Evolutionary conservation across 2,797 vertebrate species (phyloP), one percentile per base, ranked within the genome.

Genomic region (Falco cherrug): DNA sequence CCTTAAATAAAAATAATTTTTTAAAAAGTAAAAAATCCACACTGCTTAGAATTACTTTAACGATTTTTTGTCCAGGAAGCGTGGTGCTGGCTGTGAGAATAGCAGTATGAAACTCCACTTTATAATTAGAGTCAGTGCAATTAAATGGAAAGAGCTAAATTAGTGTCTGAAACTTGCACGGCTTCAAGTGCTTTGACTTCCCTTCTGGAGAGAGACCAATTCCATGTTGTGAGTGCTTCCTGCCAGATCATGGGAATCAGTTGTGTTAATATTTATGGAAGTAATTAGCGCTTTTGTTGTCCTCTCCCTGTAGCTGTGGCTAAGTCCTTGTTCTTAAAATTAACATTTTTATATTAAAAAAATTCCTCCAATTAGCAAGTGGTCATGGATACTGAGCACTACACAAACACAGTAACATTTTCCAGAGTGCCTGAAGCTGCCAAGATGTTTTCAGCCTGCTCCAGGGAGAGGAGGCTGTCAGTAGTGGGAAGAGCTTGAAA

Each of bases 181-280:
- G 33, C 61, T 90, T 89, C 18, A 24, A 76, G 70, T 57, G 67
- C 68, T 87, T 87, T 76, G 63, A 31, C 37, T 80, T 89, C 78
- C 45, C 63, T 64, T 93, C 64, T 89, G 41, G 60, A 90, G 64
- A 54, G 1, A 57, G 69, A 67, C 21, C 10, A 4, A 86, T 90
- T 90, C 81, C 45, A 31, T 83, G 70, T 76, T 89, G 74, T 64
- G 43, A 86, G 41, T 67, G 45, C 59, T 41, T 93, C 86, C 50
- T 92, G 90, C 71, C 75, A 90, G 81, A 70, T 70, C 68, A 21
- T 22, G 60, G 81, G 59, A 87, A 90, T 84, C 71, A 47, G 84
- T 93, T 93, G 64, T 74, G 56, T 85, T 95, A 86, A 94, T 94
- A 89, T 94, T 95, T 92, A 90, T 80, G 77, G 60, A 39, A 84